Evolutionary conservation across 1,140 invertebrate genomes (phyloP).

Genomic region (Brachionus rubens): DNA sequence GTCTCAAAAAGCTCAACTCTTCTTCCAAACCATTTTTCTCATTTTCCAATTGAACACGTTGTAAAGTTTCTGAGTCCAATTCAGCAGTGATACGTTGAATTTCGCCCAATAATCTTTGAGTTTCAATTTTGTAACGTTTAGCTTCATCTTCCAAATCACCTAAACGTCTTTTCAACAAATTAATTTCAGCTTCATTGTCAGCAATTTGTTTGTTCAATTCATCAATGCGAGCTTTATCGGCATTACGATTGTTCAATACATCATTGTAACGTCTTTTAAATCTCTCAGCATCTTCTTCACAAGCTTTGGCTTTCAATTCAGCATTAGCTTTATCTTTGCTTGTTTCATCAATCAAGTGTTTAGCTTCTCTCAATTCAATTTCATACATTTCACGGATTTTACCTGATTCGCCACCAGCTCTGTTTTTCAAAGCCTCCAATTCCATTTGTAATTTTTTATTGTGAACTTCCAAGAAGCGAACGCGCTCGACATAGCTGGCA

Average conservation of each 20-base stretch:
- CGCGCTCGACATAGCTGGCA: conserved; percentile 63
- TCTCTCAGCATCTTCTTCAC: conserved; percentile 43
- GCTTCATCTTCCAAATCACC: conserved; percentile 62
- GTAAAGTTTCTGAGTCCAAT: conserved; percentile 47
- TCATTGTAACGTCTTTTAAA: conserved; percentile 54
- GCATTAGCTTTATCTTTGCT: conserved; percentile 49
- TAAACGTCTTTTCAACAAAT: conserved; percentile 61
- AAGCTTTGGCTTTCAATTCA: conserved; percentile 38
- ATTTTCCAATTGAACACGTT: conserved; percentile 44
- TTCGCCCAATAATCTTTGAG: conserved; percentile 60
- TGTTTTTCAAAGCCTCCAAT: conserved; percentile 58
- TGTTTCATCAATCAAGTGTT: conserved; percentile 49
- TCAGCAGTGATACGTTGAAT: conserved; percentile 57
- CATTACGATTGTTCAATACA: conserved; percentile 57
- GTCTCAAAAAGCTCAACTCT: conserved; percentile 41
- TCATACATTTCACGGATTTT: conserved; percentile 57
- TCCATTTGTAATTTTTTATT: conserved; percentile 62
- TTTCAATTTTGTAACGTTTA: conserved; percentile 59
- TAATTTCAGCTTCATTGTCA: conserved; percentile 63
- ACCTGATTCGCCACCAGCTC: conserved; percentile 62
- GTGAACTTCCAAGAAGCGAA: conserved; percentile 63
- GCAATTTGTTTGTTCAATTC: conserved; percentile 62
- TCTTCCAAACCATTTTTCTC: conserved; percentile 46
- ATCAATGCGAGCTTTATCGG: conserved; percentile 61
- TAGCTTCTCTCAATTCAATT: conserved; percentile 50